Conservation (phyloP, 2,888 invertebrate genomes). For the Mythimna ferrago region DNA sequence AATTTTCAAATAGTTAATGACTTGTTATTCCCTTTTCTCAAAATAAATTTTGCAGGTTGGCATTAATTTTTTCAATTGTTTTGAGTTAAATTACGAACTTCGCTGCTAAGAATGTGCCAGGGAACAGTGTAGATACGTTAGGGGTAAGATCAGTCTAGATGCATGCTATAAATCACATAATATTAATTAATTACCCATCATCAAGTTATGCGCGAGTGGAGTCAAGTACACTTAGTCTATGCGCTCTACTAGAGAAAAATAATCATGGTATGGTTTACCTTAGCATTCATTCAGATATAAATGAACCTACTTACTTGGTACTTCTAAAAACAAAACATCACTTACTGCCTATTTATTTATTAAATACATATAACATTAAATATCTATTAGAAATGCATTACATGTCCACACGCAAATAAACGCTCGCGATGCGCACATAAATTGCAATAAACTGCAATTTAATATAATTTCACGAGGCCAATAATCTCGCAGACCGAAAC, state of each 20-base stretch:
- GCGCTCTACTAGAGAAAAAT: slow-evolving; percentile 31
- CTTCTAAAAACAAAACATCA: slow-evolving; percentile 3
- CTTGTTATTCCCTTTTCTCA: background rate
- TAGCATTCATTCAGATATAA: background rate
- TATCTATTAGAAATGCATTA: slow-evolving; percentile 61
- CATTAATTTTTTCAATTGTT: background rate
- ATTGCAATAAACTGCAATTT: slow-evolving; percentile 45
- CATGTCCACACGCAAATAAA: slow-evolving; percentile 45
- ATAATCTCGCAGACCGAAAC: slow-evolving; percentile 50
- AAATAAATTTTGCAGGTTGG: too few species aligned
- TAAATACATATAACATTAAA: slow-evolving; percentile 54
- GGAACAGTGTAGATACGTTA: background rate
- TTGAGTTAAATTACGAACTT: background rate
- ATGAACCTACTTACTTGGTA: background rate
- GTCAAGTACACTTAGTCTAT: slow-evolving; percentile 5
- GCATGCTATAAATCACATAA: slow-evolving; percentile 33
- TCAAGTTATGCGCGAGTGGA: slow-evolving; percentile 4
- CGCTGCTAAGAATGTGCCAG: background rate
- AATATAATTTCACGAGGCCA: slow-evolving; percentile 57
- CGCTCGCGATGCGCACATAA: slow-evolving; percentile 47
- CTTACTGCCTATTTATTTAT: slow-evolving; percentile 13
- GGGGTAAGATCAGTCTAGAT: background rate
- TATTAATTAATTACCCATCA: slow-evolving; percentile 39
- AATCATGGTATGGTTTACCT: slow-evolving; percentile 19
- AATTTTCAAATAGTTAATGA: background rate